Conservation (phyloP, 2,888 invertebrate species). For the Sesia apiformis region DNA sequence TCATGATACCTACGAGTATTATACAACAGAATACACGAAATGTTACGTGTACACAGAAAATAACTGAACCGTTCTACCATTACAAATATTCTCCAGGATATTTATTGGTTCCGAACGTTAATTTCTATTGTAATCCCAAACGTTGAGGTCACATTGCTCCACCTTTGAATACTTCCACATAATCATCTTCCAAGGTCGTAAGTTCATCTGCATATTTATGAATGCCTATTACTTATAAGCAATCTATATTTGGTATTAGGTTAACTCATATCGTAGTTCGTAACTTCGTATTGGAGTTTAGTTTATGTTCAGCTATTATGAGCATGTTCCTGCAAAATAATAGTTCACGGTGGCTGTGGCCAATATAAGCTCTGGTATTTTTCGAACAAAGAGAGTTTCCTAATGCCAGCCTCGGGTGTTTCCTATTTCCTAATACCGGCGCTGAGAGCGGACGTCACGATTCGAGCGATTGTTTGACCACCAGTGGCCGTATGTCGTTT, state of each 20-base stretch:
- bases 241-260: too few species aligned
- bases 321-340: too few species aligned
- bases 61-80: constrained; percentile 5
- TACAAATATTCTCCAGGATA: background rate
- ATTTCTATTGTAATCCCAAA: constrained; percentile 5
- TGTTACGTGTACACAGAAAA: background rate
- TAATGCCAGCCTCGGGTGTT: constrained; percentile 14
- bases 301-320: too few species aligned
- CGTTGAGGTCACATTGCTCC: background rate
- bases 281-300: too few species aligned
- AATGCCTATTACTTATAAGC: too few species aligned
- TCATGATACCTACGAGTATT: background rate
- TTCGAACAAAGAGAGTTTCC: constrained; percentile 14
- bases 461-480: constrained; percentile 28
- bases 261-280: too few species aligned
- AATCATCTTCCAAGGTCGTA: background rate
- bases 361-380: background rate
- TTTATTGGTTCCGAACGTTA: constrained; percentile 8
- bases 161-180: background rate
- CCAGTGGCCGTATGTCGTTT: constrained; percentile 6
- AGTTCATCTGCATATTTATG: background rate
- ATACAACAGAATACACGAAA: background rate
- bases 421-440: constrained; percentile 27
- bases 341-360: background rate
- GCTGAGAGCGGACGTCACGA: constrained; percentile 31